phyloP scores from a whole-genome alignment of 2,113 vertebrate species.

The Myotis yumanensis region DNA sequence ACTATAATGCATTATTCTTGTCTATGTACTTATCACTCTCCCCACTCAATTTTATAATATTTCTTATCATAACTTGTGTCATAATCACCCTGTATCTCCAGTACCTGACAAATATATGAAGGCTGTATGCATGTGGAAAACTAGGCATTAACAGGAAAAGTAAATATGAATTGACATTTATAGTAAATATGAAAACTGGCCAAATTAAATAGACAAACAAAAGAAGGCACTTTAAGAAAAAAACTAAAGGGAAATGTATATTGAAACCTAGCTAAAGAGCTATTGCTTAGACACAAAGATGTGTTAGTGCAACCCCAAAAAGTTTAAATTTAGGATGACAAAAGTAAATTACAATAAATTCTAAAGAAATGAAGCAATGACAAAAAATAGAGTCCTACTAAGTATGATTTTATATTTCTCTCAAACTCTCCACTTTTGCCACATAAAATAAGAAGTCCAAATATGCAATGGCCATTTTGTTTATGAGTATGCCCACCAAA shows the following conservation, averaged over 20 bases:
- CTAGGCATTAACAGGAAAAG: not conserved
- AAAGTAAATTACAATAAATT: not conserved
- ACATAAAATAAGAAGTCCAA: not conserved
- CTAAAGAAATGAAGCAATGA: not conserved
- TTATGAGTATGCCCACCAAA: not conserved
- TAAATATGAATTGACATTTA: not conserved
- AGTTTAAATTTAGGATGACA: not conserved
- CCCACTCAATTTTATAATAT: not conserved
- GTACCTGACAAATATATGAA: not conserved
- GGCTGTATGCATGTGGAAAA: not conserved
- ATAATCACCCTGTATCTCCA: not conserved
- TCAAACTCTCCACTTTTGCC: not conserved
- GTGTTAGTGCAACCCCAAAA: not conserved
- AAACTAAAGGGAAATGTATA: not conserved
- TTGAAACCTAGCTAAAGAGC: not conserved
- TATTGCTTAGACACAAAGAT: not conserved
- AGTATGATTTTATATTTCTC: not conserved
- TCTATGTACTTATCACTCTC: not conserved
- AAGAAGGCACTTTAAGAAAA: not conserved
- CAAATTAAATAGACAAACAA: not conserved
- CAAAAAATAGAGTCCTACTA: not conserved
- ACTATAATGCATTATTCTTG: not conserved
- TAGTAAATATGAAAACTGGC: not conserved
- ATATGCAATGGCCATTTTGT: not conserved
- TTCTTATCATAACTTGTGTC: not conserved